Base-by-base conservation (phyloP, 2,888 invertebrate genomes). In the Metallyticus violacea region DNA sequence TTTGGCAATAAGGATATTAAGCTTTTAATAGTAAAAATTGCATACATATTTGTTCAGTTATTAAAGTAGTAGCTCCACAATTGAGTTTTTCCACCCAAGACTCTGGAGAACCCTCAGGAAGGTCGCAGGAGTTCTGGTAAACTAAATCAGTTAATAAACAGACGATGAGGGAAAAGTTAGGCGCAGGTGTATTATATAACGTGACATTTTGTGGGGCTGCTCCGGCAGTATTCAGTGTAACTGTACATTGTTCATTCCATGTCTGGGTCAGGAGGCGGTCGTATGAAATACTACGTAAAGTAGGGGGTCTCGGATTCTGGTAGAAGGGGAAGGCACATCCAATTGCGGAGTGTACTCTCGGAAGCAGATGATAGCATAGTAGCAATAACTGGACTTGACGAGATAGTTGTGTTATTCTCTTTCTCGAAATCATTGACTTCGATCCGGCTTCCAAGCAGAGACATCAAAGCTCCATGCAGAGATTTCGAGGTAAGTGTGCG, bases 181-280 rank as follows among this genome's bases (percentile, higher is more conserved):
- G 40, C 22, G 40, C 40, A 62, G 40, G 40, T 62, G 40, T 62
- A 62, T 62, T 62, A 62, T 62, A 62, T 62, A 62, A 62, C 22
- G 40, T 62, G 40, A 62, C 40, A 62, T 62, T 22, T 62, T 62
- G 40, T 62, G 15, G 40, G 22, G 40, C 40, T 62, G 40, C 40
- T 15, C n/a, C n/a, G n/a, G n/a, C 15, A 22, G 22, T 62, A 62
- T 62, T 62, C 40, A 62, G 15, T 62, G 92, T 93, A 93, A 93
- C 93, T 93, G 93, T 91, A 92, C 91, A 90, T 83, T 79, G 29
- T 91, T 86, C 86, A 83, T 86, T 86, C 86, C 28, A 30, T 93
- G 93, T 93, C 93, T 93, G 93, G 93, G 93, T 93, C 93, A 93
- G 92, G 92, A 93, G 93, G 93, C 93, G 93, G 93, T 86, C 87